phyloP scores from a whole-genome alignment of 2,888 invertebrate genomes.

The Agrilus biguttatus region DNA sequence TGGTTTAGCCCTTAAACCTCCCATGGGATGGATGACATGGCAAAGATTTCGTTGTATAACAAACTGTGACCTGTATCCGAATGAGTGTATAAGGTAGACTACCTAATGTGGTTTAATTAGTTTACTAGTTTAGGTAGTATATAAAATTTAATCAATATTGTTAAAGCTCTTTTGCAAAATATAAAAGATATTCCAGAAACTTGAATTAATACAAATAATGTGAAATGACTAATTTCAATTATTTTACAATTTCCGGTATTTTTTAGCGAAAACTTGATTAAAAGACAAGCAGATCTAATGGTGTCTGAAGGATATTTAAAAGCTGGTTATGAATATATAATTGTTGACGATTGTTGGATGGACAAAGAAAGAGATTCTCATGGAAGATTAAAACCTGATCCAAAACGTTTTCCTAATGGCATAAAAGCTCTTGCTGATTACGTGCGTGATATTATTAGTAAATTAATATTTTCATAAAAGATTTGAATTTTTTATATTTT shows the following conservation, averaged over 20 bases:
- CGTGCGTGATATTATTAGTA: no score
- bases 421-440: conserved; percentile 44
- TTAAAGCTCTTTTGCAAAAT: no score
- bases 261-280: conserved; percentile 38
- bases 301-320: conserved; percentile 43
- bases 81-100: conserved; percentile 50
- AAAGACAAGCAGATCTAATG: conserved; percentile 38
- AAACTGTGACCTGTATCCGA: conserved; percentile 46
- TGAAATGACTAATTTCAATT: no score
- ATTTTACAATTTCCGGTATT: no score
- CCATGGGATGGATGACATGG: conserved; percentile 65
- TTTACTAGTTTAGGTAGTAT: conserved; percentile 1
- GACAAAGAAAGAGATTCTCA: conserved; percentile 32
- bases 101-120: neutral
- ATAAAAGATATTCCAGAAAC: no score
- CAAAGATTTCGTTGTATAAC: conserved; percentile 48
- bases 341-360: conserved; percentile 49
- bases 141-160: no score
- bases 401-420: conserved; percentile 43
- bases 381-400: conserved; percentile 38
- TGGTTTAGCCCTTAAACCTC: conserved; percentile 50
- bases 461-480: no score
- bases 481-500: neutral
- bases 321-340: conserved; percentile 44
- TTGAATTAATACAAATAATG: no score